A percentile compares a stretch with the other conserved stretches of the same genome.
phyloP scores from a whole-genome alignment of 2,797 vertebrate species.

The Microctenopoma stevenorrisi region DNA sequence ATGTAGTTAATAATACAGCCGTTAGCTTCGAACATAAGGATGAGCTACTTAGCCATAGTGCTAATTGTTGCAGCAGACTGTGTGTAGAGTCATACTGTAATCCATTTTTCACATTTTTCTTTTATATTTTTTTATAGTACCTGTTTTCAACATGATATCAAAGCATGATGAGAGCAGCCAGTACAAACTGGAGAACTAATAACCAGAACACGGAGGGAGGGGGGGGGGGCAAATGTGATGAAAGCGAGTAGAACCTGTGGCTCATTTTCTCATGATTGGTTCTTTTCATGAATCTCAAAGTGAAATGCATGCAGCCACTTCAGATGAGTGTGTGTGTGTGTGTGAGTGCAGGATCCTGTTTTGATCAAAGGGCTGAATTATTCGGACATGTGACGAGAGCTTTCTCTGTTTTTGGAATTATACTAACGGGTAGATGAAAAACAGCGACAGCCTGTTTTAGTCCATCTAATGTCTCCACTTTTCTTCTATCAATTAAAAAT shows the following conservation, averaged over 20 bases:
- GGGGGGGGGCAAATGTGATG: slow-evolving; percentile 13
- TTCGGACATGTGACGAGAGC: slow-evolving; percentile 39
- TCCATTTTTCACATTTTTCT: no score
- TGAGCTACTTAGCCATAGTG: no score
- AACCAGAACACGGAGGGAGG: slow-evolving; percentile 11
- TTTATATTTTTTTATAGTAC: background rate
- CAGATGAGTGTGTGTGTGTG: slow-evolving; percentile 29
- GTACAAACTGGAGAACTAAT: slow-evolving; percentile 18
- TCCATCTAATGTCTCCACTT: slow-evolving; percentile 12
- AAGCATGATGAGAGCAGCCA: slow-evolving; percentile 17
- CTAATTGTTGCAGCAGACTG: no score
- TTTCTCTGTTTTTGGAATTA: slow-evolving; percentile 52
- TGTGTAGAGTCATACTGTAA: no score
- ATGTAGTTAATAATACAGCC: no score
- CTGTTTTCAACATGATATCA: slow-evolving; percentile 22
- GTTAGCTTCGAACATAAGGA: no score
- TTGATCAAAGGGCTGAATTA: slow-evolving; percentile 61
- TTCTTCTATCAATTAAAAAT: slow-evolving; percentile 23
- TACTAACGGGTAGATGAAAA: slow-evolving; percentile 28
- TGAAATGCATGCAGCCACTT: slow-evolving; percentile 62
- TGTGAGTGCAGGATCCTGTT: slow-evolving; percentile 11
- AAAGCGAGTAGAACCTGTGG: slow-evolving; percentile 46
- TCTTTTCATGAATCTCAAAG: slow-evolving; percentile 57
- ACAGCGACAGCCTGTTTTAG: slow-evolving; percentile 29
- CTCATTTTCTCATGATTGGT: slow-evolving; percentile 63